Evolutionary conservation across 1,140 invertebrate genomes (phyloP).

Genomic region (Tetramorium parvispinum): DNA sequence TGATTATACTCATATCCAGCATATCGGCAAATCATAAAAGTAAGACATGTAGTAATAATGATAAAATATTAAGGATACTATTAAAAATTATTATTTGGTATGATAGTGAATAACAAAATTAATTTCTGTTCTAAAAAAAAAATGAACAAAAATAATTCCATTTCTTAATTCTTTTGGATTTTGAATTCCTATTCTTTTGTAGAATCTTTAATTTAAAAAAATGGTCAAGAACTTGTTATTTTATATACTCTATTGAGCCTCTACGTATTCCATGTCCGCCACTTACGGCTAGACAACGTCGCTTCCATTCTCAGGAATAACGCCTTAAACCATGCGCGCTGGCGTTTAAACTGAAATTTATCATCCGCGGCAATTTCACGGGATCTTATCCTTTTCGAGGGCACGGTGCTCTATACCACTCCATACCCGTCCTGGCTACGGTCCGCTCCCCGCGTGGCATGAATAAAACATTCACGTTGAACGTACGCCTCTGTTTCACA

Average conservation of each 20-base stretch:
- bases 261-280: slow-evolving; percentile 15
- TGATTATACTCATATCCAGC: not conserved
- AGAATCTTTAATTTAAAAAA: not conserved
- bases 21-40: not conserved
- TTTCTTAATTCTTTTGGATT: not conserved
- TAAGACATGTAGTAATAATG: not conserved
- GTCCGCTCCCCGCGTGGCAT: slow-evolving; percentile 35
- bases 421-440: slow-evolving; percentile 27
- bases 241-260: slow-evolving; percentile 13
- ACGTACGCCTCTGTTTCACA: slow-evolving; percentile 61
- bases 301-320: slow-evolving; percentile 27
- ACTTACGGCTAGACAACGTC: slow-evolving; percentile 37
- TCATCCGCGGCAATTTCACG: slow-evolving; percentile 70
- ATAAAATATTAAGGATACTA: not conserved
- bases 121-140: not conserved
- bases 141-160: not conserved
- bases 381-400: slow-evolving; percentile 70
- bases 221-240: slow-evolving; percentile 31
- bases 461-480: slow-evolving; percentile 67
- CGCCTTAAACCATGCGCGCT: slow-evolving; percentile 54
- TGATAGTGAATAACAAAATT: not conserved
- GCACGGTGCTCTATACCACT: slow-evolving; percentile 44
- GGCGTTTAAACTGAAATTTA: slow-evolving; percentile 73
- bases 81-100: not conserved
- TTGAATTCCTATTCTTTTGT: not conserved